phyloP scores from a whole-genome alignment of 1,140 invertebrate species.

The Pollicipes pollicipes region DNA sequence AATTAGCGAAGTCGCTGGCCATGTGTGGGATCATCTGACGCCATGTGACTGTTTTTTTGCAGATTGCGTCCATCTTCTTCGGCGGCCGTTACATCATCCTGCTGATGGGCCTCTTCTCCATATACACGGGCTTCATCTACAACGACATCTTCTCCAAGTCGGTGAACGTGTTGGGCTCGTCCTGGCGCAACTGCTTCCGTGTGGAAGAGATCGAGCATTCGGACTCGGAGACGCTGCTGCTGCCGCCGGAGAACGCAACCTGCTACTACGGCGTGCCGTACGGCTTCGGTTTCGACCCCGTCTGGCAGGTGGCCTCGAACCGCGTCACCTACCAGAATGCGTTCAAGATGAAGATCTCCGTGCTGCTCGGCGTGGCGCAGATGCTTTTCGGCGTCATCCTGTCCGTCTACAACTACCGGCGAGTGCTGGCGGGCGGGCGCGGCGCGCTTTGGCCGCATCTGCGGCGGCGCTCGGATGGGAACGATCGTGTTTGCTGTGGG shows the following conservation, averaged over 20 bases:
- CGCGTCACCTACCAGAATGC: conserved; percentile 96
- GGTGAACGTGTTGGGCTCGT: conserved; percentile 29
- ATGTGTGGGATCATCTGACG: too few species aligned
- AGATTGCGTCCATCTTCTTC: conserved; percentile 33
- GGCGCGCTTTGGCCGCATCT: conserved; percentile 9
- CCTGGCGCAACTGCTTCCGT: conserved; percentile 24
- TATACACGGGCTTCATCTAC: conserved; percentile 31
- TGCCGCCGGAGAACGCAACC: conserved; percentile 31
- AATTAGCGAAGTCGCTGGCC: too few species aligned
- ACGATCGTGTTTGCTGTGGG: too few species aligned
- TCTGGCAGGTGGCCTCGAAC: conserved; percentile 62
- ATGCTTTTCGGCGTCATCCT: conserved; percentile 92
- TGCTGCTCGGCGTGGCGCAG: conserved; percentile 85
- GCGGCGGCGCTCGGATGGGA: too few species aligned
- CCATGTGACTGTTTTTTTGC: too few species aligned
- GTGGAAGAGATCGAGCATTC: neutral
- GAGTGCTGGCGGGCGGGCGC: conserved; percentile 33
- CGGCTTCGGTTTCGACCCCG: conserved; percentile 25
- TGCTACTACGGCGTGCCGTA: conserved; percentile 19
- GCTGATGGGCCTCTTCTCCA: conserved; percentile 32
- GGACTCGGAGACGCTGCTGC: conserved; percentile 37
- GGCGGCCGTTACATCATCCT: conserved; percentile 32
- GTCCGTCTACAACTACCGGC: conserved; percentile 77
- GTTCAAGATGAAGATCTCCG: conserved; percentile 97
- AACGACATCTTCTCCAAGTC: conserved; percentile 32